Evolutionary conservation across 2,888 invertebrate genomes (phyloP).

Genomic region (Idaea biselata): DNA sequence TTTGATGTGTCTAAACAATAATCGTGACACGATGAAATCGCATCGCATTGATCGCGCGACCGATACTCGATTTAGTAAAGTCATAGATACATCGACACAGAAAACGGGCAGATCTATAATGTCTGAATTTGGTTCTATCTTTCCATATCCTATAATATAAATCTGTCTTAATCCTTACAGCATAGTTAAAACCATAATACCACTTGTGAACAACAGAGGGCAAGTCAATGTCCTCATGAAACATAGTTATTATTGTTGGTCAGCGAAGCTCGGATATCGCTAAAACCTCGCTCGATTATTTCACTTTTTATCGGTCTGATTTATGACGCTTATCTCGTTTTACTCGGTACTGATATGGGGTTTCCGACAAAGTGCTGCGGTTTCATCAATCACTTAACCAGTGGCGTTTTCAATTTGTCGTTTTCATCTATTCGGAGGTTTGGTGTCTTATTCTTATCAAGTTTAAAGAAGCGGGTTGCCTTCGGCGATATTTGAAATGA

Average conservation of each 20-base stretch:
- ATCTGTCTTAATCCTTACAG: no score
- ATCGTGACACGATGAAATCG: no score
- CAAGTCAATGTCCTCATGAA: constrained; percentile 23
- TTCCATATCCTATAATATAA: no score
- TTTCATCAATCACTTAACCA: constrained; percentile 64
- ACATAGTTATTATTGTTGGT: constrained; percentile 25
- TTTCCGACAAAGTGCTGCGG: constrained; percentile 52
- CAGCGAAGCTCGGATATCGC: constrained; percentile 28
- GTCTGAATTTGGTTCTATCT: no score
- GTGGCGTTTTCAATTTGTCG: constrained; percentile 58
- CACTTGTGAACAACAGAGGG: background rate
- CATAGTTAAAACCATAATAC: no score
- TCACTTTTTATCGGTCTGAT: constrained; percentile 64
- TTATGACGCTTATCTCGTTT: constrained; percentile 63
- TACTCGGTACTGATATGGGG: constrained; percentile 45
- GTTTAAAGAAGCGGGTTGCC: constrained; percentile 32
- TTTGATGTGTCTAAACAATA: no score
- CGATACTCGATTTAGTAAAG: no score
- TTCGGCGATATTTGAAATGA: constrained; percentile 19
- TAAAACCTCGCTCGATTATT: constrained; percentile 33
- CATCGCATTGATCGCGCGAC: no score
- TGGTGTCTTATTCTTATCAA: constrained; percentile 31
- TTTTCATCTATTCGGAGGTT: constrained; percentile 39
- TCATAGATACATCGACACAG: no score
- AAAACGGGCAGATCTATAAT: no score